Evolutionary conservation across 23 tunicate genomes (phyloP), one percentile per base, ranked within the genome.

Genomic region (Trididemnum miniatum): DNA sequence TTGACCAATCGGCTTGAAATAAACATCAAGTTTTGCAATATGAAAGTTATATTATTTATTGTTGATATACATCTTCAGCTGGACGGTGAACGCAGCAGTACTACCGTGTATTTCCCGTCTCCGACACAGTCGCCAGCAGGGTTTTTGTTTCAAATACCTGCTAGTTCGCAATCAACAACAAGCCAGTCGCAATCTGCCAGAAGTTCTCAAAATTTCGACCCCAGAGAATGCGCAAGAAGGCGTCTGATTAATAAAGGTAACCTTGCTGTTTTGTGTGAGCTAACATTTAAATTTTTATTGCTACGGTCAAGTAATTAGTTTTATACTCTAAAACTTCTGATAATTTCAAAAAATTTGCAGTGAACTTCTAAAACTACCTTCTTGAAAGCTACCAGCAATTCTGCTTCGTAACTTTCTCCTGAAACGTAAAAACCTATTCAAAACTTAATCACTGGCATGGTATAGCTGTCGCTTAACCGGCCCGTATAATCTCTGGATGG

Each of bases 181-280:
- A 37, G 25, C 20, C 67, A 25, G 20, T 34, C 81, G 0, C 87
- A 83, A 35, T 35, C 81, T 4, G 60, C 81, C 2, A 59, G 73
- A 24, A 75, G 29, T 28, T 83, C 81, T 20, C 87, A 80, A 15
- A 1, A 37, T 2, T 83, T 35, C 36, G 87, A 83, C 73, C 81
- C 79, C 35, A 57, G 86, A 34, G 86, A 82, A 50, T 71, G 87
- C 34, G 66, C 71, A 32, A 34, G 87, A 54, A 59, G 87, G 32
- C 32, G 87, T 37, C 22, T 77, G 22, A 67, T 54, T 12, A 34
- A 33, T n/a, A 4, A 66, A 2, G 82, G 82, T 77, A n/a, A n/a
- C n/a, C n/a, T n/a, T n/a, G n/a, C n/a, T n/a, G n/a, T n/a, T n/a
- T n/a, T n/a, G n/a, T n/a, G n/a, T n/a, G n/a, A n/a, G n/a, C n/a